Conservation (phyloP, 2,888 invertebrate species). For the Taphrorychus bicolor region DNA sequence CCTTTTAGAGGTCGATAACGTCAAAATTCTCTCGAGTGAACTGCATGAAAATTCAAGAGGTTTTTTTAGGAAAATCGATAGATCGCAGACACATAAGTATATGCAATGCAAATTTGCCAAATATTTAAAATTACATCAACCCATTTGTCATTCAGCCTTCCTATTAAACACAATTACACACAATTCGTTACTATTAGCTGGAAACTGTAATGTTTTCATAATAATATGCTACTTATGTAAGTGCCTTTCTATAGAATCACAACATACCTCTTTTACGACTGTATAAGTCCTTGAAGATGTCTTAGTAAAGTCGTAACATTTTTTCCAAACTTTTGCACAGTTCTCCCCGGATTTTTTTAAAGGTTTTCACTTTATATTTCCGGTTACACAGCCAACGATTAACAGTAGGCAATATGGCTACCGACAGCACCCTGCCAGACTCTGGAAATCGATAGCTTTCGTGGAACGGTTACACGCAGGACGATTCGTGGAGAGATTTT, state of each 20-base stretch:
- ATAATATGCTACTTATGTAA: not conserved
- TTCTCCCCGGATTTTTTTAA: not conserved
- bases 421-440: slow-evolving; percentile 54
- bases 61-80: not conserved
- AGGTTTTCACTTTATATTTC: slow-evolving; percentile 1
- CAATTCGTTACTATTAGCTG: no score
- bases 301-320: not conserved
- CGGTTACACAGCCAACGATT: slow-evolving; percentile 1
- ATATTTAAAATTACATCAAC: no score
- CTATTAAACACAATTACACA: no score
- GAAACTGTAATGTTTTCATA: not conserved
- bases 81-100: not conserved
- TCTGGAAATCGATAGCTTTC: slow-evolving; percentile 54
- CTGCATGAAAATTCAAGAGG: not conserved
- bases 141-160: no score
- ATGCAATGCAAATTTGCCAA: no score
- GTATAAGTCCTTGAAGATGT: not conserved
- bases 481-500: slow-evolving; percentile 41
- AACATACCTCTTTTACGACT: not conserved
- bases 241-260: not conserved
- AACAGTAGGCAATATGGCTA: slow-evolving; percentile 51
- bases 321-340: not conserved
- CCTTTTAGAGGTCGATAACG: not conserved
- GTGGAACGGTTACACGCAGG: slow-evolving; percentile 51
- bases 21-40: no score